phyloP scores from a whole-genome alignment of 23 tunicate species.

The Halocynthia roretzi region DNA sequence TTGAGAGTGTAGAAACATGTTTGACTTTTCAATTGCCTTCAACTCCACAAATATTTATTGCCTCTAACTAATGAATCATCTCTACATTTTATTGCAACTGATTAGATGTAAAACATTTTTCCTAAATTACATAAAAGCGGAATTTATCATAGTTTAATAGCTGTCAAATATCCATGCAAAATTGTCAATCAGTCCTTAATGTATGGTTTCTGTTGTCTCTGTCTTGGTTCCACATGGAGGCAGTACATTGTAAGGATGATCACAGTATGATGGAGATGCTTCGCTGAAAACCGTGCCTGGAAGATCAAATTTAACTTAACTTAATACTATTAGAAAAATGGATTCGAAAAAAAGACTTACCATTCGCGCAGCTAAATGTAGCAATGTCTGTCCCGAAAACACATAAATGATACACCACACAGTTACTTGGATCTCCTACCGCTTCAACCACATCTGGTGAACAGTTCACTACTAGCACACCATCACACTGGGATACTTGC shows the following conservation, averaged over 20 bases:
- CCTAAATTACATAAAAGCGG: too few species aligned
- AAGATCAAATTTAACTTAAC: neutral
- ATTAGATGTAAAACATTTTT: too few species aligned
- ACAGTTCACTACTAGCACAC: neutral
- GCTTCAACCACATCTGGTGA: neutral
- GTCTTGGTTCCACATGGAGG: constrained; percentile 32
- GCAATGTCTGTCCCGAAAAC: neutral
- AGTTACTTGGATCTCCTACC: constrained; percentile 8
- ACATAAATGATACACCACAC: neutral
- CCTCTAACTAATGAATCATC: too few species aligned
- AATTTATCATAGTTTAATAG: too few species aligned
- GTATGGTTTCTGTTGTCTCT: too few species aligned
- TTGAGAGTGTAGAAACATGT: too few species aligned
- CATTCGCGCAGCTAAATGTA: constrained; percentile 10
- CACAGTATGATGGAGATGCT: constrained; percentile 1
- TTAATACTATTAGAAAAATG: neutral
- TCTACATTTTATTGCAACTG: too few species aligned
- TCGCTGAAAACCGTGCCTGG: constrained; percentile 42
- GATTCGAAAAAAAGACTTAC: constrained; percentile 1
- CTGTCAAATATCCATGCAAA: too few species aligned
- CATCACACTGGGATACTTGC: neutral
- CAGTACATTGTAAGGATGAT: constrained; percentile 16
- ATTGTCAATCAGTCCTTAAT: too few species aligned
- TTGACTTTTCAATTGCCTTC: too few species aligned
- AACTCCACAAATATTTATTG: too few species aligned